Percentiles rank a stretch among this genome's conserved stretches.
phyloP scores from a whole-genome alignment of 2,888 invertebrate genomes.

The Phalera bucephala region DNA sequence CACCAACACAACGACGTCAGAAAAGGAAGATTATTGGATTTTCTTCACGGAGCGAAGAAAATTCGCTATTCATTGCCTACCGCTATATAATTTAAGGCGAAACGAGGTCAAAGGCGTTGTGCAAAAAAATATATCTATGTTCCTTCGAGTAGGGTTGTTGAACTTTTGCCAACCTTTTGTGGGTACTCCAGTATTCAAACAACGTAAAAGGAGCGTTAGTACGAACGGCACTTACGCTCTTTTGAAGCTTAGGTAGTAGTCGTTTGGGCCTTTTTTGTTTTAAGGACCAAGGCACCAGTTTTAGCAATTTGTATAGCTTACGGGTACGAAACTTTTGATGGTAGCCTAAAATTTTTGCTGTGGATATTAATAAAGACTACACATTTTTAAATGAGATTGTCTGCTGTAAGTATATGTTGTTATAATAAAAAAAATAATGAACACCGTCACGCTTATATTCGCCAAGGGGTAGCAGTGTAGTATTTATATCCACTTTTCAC shows the following conservation, averaged over 20 bases:
- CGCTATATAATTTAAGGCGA: conserved; percentile 51
- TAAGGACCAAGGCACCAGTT: conserved; percentile 6
- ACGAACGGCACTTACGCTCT: background rate
- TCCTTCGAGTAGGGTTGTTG: conserved; percentile 48
- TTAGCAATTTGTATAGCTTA: conserved; percentile 19
- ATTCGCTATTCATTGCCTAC: conserved; percentile 44
- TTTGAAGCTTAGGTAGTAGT: background rate
- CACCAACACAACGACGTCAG: conserved; percentile 17
- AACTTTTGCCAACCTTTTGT: conserved; percentile 40
- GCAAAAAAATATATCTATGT: conserved; percentile 37
- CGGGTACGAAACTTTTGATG: conserved; percentile 30
- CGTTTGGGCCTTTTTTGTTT: background rate
- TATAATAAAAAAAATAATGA: too few relatives aligned
- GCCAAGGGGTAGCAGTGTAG: too few relatives aligned
- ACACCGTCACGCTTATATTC: too few relatives aligned
- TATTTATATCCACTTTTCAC: too few relatives aligned
- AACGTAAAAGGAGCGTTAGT: background rate
- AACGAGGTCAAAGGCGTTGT: conserved; percentile 58
- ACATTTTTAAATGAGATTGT: conserved; percentile 15
- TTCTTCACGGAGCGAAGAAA: conserved; percentile 31
- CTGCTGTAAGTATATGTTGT: too few relatives aligned
- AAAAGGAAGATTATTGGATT: conserved; percentile 46
- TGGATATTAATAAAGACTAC: conserved; percentile 17
- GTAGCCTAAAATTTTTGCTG: conserved; percentile 28
- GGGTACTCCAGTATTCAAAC: conserved; percentile 8